phyloP scores from a whole-genome alignment of 35 echinoderm and acorn worm genomes.

The Heliocidaris tuberculata region DNA sequence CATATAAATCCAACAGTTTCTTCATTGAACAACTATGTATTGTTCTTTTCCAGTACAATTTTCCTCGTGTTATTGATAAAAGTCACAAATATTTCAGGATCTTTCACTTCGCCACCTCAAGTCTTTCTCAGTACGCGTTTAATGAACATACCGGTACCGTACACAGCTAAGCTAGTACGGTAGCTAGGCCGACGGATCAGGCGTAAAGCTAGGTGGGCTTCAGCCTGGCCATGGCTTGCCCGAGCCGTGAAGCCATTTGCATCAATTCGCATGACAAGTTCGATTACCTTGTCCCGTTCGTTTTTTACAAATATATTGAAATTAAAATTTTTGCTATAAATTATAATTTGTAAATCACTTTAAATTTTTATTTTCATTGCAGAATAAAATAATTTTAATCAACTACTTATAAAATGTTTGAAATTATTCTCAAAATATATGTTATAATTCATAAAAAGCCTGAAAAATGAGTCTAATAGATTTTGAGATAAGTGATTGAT shows the following conservation, averaged over 20 bases:
- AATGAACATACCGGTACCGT: background rate
- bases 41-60: background rate
- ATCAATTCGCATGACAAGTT: background rate
- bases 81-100: background rate
- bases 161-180: background rate
- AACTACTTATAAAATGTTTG: background rate
- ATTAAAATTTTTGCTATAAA: background rate
- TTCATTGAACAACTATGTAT: background rate
- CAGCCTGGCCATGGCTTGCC: no score
- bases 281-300: background rate
- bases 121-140: background rate
- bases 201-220: background rate
- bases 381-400: background rate
- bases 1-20: background rate
- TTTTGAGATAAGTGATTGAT: slow-evolving; percentile 25
- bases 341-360: background rate
- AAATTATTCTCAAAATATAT: background rate
- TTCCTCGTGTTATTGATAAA: background rate
- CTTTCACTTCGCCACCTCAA: background rate
- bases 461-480: background rate
- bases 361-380: background rate
- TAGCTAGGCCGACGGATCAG: background rate
- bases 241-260: background rate
- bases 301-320: background rate
- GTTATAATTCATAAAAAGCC: background rate